Base-by-base conservation (phyloP, 2,113 vertebrate species). In the Panthera leo region DNA sequence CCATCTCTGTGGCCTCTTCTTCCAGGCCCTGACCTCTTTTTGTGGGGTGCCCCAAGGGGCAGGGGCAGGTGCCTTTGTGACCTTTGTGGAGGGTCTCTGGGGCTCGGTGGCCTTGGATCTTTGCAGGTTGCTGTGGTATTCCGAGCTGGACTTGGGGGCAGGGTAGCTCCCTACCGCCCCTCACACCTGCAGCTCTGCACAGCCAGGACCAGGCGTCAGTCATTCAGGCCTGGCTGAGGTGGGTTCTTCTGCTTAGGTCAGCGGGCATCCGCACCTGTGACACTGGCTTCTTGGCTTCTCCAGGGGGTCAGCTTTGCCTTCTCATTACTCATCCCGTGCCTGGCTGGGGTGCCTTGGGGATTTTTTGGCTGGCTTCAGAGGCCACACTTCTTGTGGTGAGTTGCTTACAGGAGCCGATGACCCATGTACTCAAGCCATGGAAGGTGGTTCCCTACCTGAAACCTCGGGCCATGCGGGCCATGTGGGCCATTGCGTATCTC, bases 1-100 rank as follows among this genome's bases (percentile, higher is more conserved):
- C 42, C 5, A 0, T 14, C 29, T n/a, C 29, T 13, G 13, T 2
- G 53, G 36, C 45, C 48, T 73, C 14, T 53, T 4, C 11, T 7
- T 27, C 55, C 15, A 23, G 55, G 85, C 18, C 36, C 67, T 13
- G 55, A 58, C 58, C 36, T 31, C 23, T 55, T 45, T 1, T 2
- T 5, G 0, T 21, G n/a, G 34, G 79, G 25, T n/a, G 4, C 9
- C 21, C 6, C 1, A 10, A 9, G 12, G n/a, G 3, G n/a, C 23
- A 58, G 75, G 53, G 4, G 8, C 55, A 19, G 27, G 11, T 10
- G 11, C 21, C 36, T 61, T n/a, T 45, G 23, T 75, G 45, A 21
- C 29, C 55, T 25, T 6, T 1, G 4, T 71, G 11, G 31, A 42
- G 45, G 53, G 51, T 15, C 31, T 39, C 0, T 27, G 55, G 18